A percentile compares a stretch with the other conserved stretches of the same genome.
phyloP scores from a whole-genome alignment of 1,140 invertebrate species.

The Drosophila saltans region DNA sequence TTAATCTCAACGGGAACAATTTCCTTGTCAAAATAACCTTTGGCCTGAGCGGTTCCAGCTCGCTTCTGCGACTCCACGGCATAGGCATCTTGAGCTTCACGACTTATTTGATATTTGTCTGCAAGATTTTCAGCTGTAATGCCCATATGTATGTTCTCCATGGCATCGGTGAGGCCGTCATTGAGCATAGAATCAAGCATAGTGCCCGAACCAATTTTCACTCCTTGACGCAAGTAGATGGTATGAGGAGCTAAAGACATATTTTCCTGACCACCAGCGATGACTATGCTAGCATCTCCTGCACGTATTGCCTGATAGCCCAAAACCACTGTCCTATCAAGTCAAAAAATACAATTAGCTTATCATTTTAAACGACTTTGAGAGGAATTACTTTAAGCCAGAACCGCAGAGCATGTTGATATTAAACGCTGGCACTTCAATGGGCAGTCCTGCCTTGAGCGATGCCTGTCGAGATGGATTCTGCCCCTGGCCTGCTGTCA shows the following conservation, averaged over 20 bases:
- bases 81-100: slow-evolving; percentile 91
- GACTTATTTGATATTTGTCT: slow-evolving; percentile 87
- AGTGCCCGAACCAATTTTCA: slow-evolving; percentile 88
- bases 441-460: slow-evolving; percentile 90
- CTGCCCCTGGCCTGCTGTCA: slow-evolving; percentile 91
- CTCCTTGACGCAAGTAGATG: slow-evolving; percentile 86
- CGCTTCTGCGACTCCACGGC: slow-evolving; percentile 90
- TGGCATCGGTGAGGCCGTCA: slow-evolving; percentile 93
- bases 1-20: slow-evolving; percentile 87
- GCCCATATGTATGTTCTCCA: slow-evolving; percentile 92
- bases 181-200: slow-evolving; percentile 89
- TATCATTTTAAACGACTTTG: neutral
- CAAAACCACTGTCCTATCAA: slow-evolving; percentile 86
- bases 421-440: slow-evolving; percentile 88
- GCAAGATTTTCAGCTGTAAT: slow-evolving; percentile 93
- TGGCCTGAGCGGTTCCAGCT: slow-evolving; percentile 86
- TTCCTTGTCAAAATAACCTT: slow-evolving; percentile 89
- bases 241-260: slow-evolving; percentile 93
- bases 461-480: slow-evolving; percentile 94
- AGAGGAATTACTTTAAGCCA: slow-evolving; percentile 87
- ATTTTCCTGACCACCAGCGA: slow-evolving; percentile 93
- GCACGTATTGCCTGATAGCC: slow-evolving; percentile 89
- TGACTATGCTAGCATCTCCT: slow-evolving; percentile 88
- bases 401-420: slow-evolving; percentile 95
- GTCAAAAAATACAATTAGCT: neutral